A percentile compares a stretch with the other conserved stretches of the same genome.
phyloP scores from a whole-genome alignment of 2,888 invertebrate genomes.

The Acleris sparsana region DNA sequence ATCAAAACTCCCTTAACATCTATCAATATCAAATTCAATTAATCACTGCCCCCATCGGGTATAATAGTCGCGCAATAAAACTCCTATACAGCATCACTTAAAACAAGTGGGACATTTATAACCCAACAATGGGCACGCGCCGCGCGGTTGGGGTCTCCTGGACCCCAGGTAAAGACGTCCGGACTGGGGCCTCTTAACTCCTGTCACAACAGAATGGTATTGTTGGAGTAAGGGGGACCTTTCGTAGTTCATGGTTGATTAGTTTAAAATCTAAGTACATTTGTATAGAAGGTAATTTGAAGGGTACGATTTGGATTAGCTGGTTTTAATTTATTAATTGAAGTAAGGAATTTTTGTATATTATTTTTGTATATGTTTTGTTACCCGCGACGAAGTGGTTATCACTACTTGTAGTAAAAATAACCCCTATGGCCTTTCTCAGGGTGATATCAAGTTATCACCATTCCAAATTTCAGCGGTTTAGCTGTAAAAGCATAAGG shows the following conservation, averaged over 20 bases:
- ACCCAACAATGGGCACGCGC: constrained; percentile 54
- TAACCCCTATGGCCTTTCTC: too few relatives aligned
- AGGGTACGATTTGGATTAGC: neutral
- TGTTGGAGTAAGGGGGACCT: constrained; percentile 58
- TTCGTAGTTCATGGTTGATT: constrained; percentile 41
- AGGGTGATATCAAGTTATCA: too few relatives aligned
- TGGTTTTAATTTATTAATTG: too few relatives aligned
- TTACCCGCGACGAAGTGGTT: too few relatives aligned
- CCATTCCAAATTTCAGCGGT: too few relatives aligned
- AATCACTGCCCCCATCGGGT: constrained; percentile 3
- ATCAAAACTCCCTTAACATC: neutral
- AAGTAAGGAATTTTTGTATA: too few relatives aligned
- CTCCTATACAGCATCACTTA: constrained; percentile 29
- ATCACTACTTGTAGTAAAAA: too few relatives aligned
- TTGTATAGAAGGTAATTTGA: neutral
- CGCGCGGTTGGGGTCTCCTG: constrained; percentile 46
- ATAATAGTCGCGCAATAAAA: constrained; percentile 24
- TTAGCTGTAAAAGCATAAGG: too few relatives aligned
- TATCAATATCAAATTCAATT: constrained; percentile 1
- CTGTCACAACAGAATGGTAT: constrained; percentile 75
- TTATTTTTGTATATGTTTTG: too few relatives aligned
- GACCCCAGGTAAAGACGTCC: constrained; percentile 65
- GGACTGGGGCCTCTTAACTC: constrained; percentile 67
- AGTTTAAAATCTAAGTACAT: constrained; percentile 15
- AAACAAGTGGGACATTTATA: constrained; percentile 43